A percentile compares a stretch with the other conserved stretches of the same genome.
These are phyloP conservation scores for Ostrea edulis DNA, from an alignment of 1,140 invertebrate genomes.

Conservation along the genomic window DNA sequence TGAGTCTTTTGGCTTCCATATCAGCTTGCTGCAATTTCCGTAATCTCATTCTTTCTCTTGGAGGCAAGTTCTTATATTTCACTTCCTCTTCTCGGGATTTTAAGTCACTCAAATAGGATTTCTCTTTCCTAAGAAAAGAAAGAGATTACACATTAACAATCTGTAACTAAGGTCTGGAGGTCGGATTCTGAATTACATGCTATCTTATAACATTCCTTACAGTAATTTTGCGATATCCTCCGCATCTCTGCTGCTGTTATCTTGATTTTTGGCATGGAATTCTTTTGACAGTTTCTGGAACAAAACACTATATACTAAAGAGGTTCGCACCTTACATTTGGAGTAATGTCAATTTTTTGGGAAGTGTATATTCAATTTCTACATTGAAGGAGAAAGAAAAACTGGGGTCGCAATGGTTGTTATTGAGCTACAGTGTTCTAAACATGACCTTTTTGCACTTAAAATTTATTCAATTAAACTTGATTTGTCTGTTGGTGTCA, in stretches of 20 bases:
- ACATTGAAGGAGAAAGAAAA: no score
- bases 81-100: constrained; percentile 61
- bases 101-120: constrained; percentile 69
- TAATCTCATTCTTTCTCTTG: constrained; percentile 75
- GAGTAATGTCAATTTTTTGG: no score
- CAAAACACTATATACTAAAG: no score
- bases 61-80: constrained; percentile 71
- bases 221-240: constrained; percentile 71
- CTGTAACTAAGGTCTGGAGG: no score
- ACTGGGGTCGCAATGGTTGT: no score
- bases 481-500: no score
- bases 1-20: constrained; percentile 63
- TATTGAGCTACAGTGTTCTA: no score
- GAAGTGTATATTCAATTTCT: no score
- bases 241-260: constrained; percentile 68
- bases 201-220: constrained; percentile 60
- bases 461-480: no score
- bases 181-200: no score
- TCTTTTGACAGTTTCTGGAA: constrained; percentile 74
- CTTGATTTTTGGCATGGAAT: constrained; percentile 65
- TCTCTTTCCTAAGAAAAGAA: constrained; percentile 63
- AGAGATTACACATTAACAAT: neutral
- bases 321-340: no score
- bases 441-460: no score
- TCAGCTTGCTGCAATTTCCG: constrained; percentile 75